A percentile compares a stretch with the other conserved stretches of the same genome.
These are phyloP conservation scores for Pristionchus arcanus DNA, from an alignment of 2,888 invertebrate species.

Conservation along the genomic window DNA sequence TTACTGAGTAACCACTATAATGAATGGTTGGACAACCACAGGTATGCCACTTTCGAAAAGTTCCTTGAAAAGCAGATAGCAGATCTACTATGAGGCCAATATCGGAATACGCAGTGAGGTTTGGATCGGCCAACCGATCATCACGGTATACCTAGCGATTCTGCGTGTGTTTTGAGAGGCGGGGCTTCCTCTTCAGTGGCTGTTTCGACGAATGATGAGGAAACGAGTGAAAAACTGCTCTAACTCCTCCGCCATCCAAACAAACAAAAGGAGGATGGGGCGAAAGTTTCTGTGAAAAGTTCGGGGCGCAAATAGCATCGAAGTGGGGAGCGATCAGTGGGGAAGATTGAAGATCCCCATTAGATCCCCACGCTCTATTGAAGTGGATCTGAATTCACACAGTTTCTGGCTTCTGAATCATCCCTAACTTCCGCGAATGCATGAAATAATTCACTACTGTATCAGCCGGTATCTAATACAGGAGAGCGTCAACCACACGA, in stretches of 20 bases:
- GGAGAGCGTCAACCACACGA: no score
- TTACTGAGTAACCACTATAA: no score
- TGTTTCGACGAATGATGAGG: background rate
- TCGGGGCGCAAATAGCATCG: background rate
- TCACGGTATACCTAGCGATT: background rate
- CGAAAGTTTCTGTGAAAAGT: conserved; percentile 40
- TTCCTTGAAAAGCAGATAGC: no score
- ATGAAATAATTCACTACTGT: background rate
- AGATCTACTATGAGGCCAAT: no score
- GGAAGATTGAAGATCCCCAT: conserved; percentile 39
- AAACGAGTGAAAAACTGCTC: conserved; percentile 27
- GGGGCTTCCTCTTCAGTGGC: background rate
- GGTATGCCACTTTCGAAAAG: no score
- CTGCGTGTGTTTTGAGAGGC: background rate
- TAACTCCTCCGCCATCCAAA: background rate
- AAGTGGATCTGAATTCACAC: background rate
- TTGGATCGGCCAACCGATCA: background rate
- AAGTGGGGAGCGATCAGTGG: background rate
- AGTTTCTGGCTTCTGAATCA: conserved; percentile 5
- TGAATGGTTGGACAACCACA: no score
- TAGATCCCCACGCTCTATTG: background rate
- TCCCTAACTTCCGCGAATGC: background rate
- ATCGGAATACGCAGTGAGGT: no score
- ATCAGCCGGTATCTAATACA: background rate
- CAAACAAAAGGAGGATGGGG: conserved; percentile 31